Evolutionary conservation across 2,888 invertebrate species (phyloP), one percentile per base, ranked within the genome.

Genomic region (Leucoptera coffeella): DNA sequence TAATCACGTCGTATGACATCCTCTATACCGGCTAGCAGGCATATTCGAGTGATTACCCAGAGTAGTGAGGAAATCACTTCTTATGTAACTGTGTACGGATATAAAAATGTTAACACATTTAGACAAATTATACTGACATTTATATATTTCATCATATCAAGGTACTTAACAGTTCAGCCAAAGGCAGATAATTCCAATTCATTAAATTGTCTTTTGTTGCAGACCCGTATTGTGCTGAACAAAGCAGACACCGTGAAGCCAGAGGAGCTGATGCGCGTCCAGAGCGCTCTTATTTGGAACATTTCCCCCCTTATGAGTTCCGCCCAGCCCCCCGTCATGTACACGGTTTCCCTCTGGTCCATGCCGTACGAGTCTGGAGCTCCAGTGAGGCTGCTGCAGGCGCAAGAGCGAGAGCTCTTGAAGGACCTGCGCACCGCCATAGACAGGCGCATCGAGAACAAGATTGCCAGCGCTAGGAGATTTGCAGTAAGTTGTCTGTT

Each of bases 291-390:
- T 27, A 90, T 95, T 45, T 95, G 94, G 95, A 93, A 92, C 55
- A 88, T 95, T 42, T 92, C 92, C n/a, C 94, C 94, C 4, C 64
- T 94, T 42, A 90, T 95, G 86, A 91, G 92, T 34, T 91, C 91
- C 24, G 85, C 90, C 24, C 92, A 93, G 53, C 93, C 94, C 4
- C 94, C 94, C 12, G 76, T 87, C 28, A 87, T 94, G 81, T 94
- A 92, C 64, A 87, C 90, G 11, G 84, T 84, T 26, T 89, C 89
- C 8, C 55, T 90, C 40, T 92, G 92, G 92, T 88, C 88, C 8
- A 74, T 83, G 58, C 88, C 89, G 14, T 88, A 82, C 50, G 86
- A 87, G 60, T 58, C 75, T 9, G 85, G 87, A 40, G 85, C 91
- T 12, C 90, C 92, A 10, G 78, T 78, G 9, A 77, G 88, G 31